phyloP scores from a whole-genome alignment of 1,140 invertebrate species.

The Meloidogyne chitwoodi region DNA sequence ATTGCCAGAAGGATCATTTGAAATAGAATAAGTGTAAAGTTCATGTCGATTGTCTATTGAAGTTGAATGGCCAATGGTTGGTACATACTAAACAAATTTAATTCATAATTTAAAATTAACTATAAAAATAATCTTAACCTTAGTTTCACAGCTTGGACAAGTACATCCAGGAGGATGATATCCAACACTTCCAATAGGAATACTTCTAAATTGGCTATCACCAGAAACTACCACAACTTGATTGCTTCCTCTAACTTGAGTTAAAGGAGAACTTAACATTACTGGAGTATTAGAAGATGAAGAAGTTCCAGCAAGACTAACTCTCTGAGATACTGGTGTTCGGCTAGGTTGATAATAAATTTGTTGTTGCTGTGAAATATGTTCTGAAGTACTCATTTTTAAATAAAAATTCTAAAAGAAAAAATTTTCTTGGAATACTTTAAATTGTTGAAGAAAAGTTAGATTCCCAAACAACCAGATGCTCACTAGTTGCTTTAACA shows the following conservation, averaged over 20 bases:
- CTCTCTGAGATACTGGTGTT: neutral
- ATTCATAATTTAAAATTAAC: neutral
- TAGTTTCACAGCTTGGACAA: conserved; percentile 14
- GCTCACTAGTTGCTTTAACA: too few species aligned
- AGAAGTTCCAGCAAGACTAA: neutral
- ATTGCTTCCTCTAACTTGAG: neutral
- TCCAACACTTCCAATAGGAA: conserved; percentile 2
- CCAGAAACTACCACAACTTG: conserved; percentile 17
- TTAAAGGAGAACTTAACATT: neutral
- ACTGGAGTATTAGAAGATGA: neutral
- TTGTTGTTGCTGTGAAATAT: conserved; percentile 2
- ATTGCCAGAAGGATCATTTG: neutral
- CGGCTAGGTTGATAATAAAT: conserved; percentile 10
- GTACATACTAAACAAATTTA: neutral
- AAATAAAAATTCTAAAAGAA: neutral
- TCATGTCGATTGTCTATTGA: neutral
- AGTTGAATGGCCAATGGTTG: neutral
- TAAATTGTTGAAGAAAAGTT: too few species aligned
- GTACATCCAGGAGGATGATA: conserved; percentile 10
- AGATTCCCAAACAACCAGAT: too few species aligned
- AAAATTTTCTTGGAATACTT: too few species aligned
- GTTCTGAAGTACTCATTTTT: conserved; percentile 6
- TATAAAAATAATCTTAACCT: neutral
- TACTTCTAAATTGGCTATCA: neutral
- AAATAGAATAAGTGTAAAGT: conserved; percentile 8